These are phyloP conservation scores for Hemichromis elongatus DNA, from an alignment of 2,113 vertebrate species.

Conservation along the genomic window DNA sequence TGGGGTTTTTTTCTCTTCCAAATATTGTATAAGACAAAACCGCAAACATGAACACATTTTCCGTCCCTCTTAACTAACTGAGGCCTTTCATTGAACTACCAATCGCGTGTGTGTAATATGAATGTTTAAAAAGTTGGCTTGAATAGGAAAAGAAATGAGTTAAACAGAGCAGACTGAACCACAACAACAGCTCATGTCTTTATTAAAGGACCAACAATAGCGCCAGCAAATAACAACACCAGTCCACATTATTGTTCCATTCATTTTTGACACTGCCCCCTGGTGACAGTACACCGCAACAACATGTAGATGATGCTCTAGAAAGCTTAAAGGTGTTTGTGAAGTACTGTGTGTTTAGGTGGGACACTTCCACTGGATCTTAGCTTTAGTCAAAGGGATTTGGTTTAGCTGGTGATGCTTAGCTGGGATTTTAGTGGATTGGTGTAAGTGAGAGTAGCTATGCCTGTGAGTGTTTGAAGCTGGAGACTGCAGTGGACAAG, in stretches of 20 bases:
- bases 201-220: background rate
- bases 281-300: background rate
- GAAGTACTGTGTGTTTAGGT: background rate
- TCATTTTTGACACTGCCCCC: background rate
- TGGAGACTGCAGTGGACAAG: background rate
- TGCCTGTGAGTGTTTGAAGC: background rate
- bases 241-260: rapidly evolving
- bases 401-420: constrained; percentile 2
- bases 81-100: too few relatives aligned
- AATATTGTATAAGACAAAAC: too few relatives aligned
- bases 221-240: background rate
- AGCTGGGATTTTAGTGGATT: background rate
- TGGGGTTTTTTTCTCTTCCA: too few relatives aligned
- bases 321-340: background rate
- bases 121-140: background rate
- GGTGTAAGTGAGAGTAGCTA: background rate
- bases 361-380: constrained; percentile 10
- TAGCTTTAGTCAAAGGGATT: background rate
- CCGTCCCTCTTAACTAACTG: too few relatives aligned
- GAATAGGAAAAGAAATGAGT: background rate
- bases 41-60: too few relatives aligned
- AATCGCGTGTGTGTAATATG: background rate
- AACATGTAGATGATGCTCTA: background rate
- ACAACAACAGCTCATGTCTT: rapidly evolving
- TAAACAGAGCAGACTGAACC: background rate